Evolutionary conservation across 2,888 invertebrate genomes (phyloP), one percentile per base, ranked within the genome.

Genomic region (Kuschelorhynchus macadamiae): DNA sequence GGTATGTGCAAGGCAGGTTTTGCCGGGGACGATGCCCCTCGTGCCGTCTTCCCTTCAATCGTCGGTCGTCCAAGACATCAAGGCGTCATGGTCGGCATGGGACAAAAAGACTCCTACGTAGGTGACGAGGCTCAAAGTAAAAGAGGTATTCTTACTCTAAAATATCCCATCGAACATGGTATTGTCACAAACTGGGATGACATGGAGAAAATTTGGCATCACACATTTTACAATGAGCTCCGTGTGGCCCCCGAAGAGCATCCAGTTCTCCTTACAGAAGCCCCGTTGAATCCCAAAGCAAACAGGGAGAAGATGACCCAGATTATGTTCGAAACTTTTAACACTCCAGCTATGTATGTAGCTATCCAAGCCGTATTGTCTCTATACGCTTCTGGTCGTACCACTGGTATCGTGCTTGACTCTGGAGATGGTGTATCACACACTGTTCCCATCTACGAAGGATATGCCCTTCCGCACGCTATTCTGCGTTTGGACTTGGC

Each of bases 1-100:
- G 96, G 94, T 84, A 96, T 96, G 95, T 96, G 96, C 91, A 96
- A 96, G 85, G 96, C 96, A 85, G 96, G 96, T 77, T 96, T 96
- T 85, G 96, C 96, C 80, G 96, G 96, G 78, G 96, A 96, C 86
- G 96, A 96, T 84, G 96, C 96, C 52, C 96, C 96, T 71, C 90
- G 96, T 81, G 96, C 96, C 83, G 95, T 96, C 78, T 97, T 97
- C 88, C 97, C 97, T 76, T 96, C 96, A 70, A 96, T 97, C 85
- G 96, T 96, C 77, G 96, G 96, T 77, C 90, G 96, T 79, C 96
- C 95, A 74, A 91, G 95, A 80, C 95, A 96, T 85, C 94, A 94
- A 87, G 94, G 94, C 80, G 94, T 94, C 82, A 97, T 96, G 97
- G 96, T 97, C 80, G 97, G 96, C 84, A 97, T 97, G 96, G 96